These are phyloP conservation scores for Hipposideros larvatus DNA, from an alignment of 2,797 vertebrate genomes.

Conservation along the genomic window DNA sequence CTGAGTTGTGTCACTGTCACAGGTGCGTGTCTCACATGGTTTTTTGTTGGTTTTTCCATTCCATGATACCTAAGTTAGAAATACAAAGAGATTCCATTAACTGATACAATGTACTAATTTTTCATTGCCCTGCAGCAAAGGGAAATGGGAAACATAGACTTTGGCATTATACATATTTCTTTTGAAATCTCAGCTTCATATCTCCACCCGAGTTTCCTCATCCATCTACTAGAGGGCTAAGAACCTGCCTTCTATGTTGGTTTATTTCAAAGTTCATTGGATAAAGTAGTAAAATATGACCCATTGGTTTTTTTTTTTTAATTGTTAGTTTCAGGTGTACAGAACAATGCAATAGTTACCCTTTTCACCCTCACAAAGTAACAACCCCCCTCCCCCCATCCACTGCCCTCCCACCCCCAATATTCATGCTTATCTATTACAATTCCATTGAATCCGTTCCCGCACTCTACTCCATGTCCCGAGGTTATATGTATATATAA, in stretches of 20 bases:
- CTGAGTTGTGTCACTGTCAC: neutral
- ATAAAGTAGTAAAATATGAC: neutral
- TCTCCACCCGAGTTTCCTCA: neutral
- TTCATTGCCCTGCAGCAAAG: neutral
- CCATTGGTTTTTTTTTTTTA: neutral
- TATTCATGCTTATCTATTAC: no score
- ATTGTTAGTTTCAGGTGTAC: no score
- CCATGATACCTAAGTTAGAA: neutral
- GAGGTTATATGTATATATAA: no score
- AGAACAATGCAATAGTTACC: no score
- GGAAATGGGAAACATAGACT: neutral
- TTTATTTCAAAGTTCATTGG: neutral
- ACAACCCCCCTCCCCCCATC: no score
- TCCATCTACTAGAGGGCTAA: neutral
- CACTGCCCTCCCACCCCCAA: no score
- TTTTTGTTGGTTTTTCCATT: neutral
- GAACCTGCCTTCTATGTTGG: neutral
- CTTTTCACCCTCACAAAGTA: no score
- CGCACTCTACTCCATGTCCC: no score
- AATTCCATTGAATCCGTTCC: no score
- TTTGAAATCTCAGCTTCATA: neutral
- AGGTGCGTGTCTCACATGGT: neutral
- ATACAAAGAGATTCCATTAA: neutral
- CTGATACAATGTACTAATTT: neutral
- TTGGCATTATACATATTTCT: neutral